phyloP scores from a whole-genome alignment of 2,888 invertebrate genomes.

The Leucophora obtusa region DNA sequence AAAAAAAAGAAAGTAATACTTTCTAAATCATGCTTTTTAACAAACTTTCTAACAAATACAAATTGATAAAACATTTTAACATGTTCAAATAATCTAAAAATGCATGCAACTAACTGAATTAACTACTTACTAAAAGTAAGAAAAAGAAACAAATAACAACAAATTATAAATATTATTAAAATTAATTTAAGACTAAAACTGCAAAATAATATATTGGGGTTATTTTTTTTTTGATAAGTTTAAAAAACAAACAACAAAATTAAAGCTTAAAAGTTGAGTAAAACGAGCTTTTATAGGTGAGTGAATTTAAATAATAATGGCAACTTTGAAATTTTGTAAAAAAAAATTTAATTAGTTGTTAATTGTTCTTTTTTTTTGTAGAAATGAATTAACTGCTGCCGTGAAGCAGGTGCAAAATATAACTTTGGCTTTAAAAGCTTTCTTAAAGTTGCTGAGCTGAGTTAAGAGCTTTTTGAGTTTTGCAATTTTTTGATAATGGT shows the following conservation, averaged over 20 bases:
- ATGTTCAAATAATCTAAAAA: not conserved
- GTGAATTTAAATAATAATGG: conserved; percentile 3
- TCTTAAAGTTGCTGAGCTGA: conserved; percentile 47
- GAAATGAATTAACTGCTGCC: conserved; percentile 32
- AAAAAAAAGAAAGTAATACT: not conserved
- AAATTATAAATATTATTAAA: conserved; percentile 13
- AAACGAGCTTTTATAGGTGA: conserved; percentile 25
- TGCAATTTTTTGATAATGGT: conserved; percentile 16
- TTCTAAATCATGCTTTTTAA: conserved; percentile 45
- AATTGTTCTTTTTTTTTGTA: conserved; percentile 6
- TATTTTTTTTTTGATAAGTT: not conserved
- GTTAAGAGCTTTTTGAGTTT: conserved; percentile 8
- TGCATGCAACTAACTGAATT: conserved; percentile 1
- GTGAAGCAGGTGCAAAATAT: conserved; percentile 48
- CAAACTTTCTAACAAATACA: conserved; percentile 8
- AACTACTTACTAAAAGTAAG: not conserved
- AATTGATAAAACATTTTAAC: not conserved
- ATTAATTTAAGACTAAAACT: conserved; percentile 15
- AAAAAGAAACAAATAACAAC: conserved; percentile 13
- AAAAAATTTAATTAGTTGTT: not conserved
- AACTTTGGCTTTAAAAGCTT: conserved; percentile 37
- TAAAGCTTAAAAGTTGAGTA: conserved; percentile 26
- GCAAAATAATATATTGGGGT: conserved; percentile 24
- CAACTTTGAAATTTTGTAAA: conserved; percentile 4
- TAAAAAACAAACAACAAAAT: conserved; percentile 16